phyloP scores from a whole-genome alignment of 2,888 invertebrate genomes.

The Aquatica leii region DNA sequence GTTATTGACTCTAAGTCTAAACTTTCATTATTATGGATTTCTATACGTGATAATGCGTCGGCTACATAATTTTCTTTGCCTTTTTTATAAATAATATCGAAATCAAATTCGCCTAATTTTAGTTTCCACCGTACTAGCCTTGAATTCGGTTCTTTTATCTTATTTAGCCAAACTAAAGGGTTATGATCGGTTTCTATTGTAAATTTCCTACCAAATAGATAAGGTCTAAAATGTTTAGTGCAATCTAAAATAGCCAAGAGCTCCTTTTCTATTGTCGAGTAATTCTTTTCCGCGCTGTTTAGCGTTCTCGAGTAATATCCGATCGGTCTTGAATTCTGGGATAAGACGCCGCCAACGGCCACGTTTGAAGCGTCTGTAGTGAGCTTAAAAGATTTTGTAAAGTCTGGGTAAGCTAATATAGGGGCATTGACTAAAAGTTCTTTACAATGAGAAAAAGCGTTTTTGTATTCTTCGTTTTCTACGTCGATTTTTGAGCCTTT shows the following conservation, averaged over 20 bases:
- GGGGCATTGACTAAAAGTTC: constrained; percentile 27
- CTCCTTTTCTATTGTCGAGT: constrained; percentile 18
- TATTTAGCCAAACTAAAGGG: too few relatives aligned
- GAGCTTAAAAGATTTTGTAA: too few relatives aligned
- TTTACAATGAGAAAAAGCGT: constrained; percentile 23
- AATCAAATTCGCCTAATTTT: constrained; percentile 28
- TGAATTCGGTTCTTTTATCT: too few relatives aligned
- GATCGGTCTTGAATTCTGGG: constrained; percentile 18
- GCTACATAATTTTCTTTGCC: constrained; percentile 32
- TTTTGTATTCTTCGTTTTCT: constrained; percentile 13
- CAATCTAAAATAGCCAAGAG: not conserved
- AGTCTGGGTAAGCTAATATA: too few relatives aligned
- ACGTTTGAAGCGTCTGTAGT: constrained; percentile 33
- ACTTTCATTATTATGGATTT: constrained; percentile 10
- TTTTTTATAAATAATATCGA: constrained; percentile 19
- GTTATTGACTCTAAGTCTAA: too few relatives aligned
- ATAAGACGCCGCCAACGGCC: constrained; percentile 25
- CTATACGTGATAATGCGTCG: too few relatives aligned
- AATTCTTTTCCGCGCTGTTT: too few relatives aligned
- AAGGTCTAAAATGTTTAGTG: constrained; percentile 1
- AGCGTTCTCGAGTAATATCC: constrained; percentile 25
- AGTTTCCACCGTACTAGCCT: constrained; percentile 23
- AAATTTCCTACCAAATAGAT: too few relatives aligned
- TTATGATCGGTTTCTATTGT: too few relatives aligned
- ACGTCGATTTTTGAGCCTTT: constrained; percentile 22